Percentiles rank a stretch among this genome's conserved stretches.
Evolutionary conservation across 2,888 invertebrate genomes (phyloP).

Genomic region (Drosophila nigritarsus): DNA sequence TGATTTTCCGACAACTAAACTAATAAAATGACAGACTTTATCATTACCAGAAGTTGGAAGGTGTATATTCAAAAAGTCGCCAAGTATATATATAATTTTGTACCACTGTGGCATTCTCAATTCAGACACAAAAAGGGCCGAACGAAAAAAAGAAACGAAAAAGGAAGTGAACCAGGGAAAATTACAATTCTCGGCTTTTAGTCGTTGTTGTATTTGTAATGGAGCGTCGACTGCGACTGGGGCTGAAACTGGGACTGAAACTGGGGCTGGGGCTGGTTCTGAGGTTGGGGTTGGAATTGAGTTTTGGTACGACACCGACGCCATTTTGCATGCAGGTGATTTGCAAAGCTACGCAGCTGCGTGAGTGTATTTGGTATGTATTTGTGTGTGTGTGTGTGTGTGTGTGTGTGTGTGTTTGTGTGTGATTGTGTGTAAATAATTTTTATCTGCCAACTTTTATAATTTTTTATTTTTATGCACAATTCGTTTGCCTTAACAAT

Average conservation of each 20-base stretch:
- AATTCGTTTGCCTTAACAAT: conserved; percentile 66
- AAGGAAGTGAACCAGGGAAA: conserved; percentile 82
- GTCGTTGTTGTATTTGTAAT: conserved; percentile 27
- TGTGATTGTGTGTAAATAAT: conserved; percentile 39
- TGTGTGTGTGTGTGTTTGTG: conserved; percentile 59
- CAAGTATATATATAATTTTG: background rate
- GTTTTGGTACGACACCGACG: conserved; percentile 53
- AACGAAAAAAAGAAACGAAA: conserved; percentile 58
- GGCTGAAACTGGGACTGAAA: conserved; percentile 37
- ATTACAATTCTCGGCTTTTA: conserved; percentile 72
- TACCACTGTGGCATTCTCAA: conserved; percentile 62
- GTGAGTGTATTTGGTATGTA: conserved; percentile 23
- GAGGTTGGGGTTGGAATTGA: conserved; percentile 46
- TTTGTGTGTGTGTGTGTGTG: conserved; percentile 24
- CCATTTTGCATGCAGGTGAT: conserved; percentile 78
- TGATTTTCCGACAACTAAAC: background rate
- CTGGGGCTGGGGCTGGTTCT: no score
- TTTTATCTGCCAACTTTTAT: conserved; percentile 82
- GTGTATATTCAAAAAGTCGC: background rate
- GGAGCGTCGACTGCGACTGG: conserved; percentile 25
- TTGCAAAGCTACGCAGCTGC: conserved; percentile 54
- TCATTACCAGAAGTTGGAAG: background rate
- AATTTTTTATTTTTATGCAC: conserved; percentile 79
- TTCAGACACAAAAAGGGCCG: conserved; percentile 48
- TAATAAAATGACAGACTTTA: background rate